phyloP scores from a whole-genome alignment of 2,888 invertebrate species.

The Agrypnus murinus region DNA sequence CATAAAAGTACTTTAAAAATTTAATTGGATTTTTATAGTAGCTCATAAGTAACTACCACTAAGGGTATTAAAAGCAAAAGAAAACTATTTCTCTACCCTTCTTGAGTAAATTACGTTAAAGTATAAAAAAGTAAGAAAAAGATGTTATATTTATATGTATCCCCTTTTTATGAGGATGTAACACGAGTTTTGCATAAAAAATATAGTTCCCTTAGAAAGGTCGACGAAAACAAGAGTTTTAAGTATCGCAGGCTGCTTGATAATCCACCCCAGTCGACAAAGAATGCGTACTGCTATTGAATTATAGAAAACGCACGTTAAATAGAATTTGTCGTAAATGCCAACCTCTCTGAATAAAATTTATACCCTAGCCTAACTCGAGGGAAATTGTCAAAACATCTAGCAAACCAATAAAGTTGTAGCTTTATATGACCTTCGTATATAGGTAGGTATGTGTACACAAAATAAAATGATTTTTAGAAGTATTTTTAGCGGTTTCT shows the following conservation, averaged over 20 bases:
- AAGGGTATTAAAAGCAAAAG: no score
- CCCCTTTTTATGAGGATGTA: background rate
- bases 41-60: no score
- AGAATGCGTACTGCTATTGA: conserved; percentile 34
- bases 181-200: conserved; percentile 28
- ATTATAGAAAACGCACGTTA: conserved; percentile 46
- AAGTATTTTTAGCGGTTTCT: conserved; percentile 44
- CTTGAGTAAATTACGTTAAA: no score
- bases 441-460: conserved; percentile 4
- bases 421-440: conserved; percentile 47
- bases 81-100: no score
- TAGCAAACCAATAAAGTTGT: conserved; percentile 47
- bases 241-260: conserved; percentile 9
- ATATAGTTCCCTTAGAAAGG: conserved; percentile 11
- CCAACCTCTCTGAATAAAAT: conserved; percentile 44
- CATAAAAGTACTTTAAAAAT: no score
- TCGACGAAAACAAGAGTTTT: conserved; percentile 19
- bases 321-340: conserved; percentile 47
- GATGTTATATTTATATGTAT: no score
- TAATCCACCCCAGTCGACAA: conserved; percentile 18
- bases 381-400: conserved; percentile 46
- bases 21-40: no score
- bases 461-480: conserved; percentile 40
- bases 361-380: conserved; percentile 47
- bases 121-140: no score